phyloP scores from a whole-genome alignment of 2,797 vertebrate species.

The Tolypeutes matacus region DNA sequence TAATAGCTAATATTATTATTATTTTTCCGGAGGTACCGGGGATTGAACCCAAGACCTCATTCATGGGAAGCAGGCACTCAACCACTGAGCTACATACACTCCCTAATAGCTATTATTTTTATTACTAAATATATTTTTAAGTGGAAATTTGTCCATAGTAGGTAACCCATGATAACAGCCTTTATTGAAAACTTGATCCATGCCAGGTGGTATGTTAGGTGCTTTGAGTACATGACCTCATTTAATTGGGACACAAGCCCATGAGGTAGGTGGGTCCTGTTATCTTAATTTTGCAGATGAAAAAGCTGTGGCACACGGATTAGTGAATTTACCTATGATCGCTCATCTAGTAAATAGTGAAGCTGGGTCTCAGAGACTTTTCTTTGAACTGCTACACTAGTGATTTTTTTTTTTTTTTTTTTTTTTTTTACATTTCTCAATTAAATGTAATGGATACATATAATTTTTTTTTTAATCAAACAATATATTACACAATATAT shows the following conservation, averaged over 20 bases:
- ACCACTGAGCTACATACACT: no score
- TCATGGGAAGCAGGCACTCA: no score
- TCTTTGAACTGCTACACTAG: not conserved
- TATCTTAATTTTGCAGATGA: not conserved
- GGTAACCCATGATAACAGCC: not conserved
- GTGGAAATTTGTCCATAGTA: not conserved
- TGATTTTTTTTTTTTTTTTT: no score
- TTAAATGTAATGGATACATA: no score
- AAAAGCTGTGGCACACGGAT: not conserved
- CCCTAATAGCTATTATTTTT: not conserved
- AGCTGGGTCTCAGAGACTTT: not conserved
- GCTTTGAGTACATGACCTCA: not conserved
- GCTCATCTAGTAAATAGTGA: not conserved
- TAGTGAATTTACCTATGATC: not conserved
- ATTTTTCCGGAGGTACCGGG: no score
- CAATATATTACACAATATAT: no score
- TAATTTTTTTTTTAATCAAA: no score
- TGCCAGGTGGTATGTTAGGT: not conserved
- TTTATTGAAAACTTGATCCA: not conserved
- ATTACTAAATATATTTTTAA: constrained; percentile 55
- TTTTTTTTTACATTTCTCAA: no score
- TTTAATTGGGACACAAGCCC: constrained; percentile 26
- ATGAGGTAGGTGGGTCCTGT: not conserved
- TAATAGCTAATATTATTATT: not conserved
- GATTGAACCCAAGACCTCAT: no score